Base-by-base conservation (phyloP, 1,140 invertebrate species). In the Cardiocondyla obscurior region DNA sequence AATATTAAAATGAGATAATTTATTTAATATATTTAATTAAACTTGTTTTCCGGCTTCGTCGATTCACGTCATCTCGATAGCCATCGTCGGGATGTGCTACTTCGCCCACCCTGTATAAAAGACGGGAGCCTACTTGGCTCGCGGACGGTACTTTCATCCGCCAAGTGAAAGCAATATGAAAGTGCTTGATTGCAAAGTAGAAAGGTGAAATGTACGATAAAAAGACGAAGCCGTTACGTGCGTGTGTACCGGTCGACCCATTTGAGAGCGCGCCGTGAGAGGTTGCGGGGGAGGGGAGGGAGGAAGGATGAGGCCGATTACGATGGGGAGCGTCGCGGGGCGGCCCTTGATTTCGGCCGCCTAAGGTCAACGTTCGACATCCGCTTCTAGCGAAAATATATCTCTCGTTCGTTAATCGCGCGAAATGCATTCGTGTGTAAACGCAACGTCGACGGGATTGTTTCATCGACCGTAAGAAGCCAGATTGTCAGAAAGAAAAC, bases 91-190 rank as follows among this genome's bases (percentile, higher is more conserved):
- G 49, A 44, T n/a, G 81, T 25, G 79, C 19, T 83, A 85, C 87
- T 65, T 82, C 67, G 85, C 70, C 69, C 87, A 91, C 90, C 89
- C 83, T 82, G 88, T 92, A 93, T 90, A 91, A 92, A 91, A 89
- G 86, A 88, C 85, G 77, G 89, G 91, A 91, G 91, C 90, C 92
- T 92, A 93, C 90, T 93, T 93, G 91, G 90, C 89, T 92, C 74
- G 89, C 85, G 90, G 90, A 91, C 92, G 90, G 90, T 93, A 94
- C 94, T 94, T 94, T 94, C 94, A 94, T 94, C 93, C 91, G 88
- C 89, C 91, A 92, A 94, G 94, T 94, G 94, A 94, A 94, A 93
- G 94, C 94, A 93, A 94, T 94, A 94, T 94, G 94, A 94, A 94
- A 94, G 93, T 94, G 93, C 92, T 93, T 92, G 94, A 94, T 94